These are phyloP conservation scores for Lutraria rhynchaena DNA, from an alignment of 1,140 invertebrate genomes.

Conservation along the genomic window DNA sequence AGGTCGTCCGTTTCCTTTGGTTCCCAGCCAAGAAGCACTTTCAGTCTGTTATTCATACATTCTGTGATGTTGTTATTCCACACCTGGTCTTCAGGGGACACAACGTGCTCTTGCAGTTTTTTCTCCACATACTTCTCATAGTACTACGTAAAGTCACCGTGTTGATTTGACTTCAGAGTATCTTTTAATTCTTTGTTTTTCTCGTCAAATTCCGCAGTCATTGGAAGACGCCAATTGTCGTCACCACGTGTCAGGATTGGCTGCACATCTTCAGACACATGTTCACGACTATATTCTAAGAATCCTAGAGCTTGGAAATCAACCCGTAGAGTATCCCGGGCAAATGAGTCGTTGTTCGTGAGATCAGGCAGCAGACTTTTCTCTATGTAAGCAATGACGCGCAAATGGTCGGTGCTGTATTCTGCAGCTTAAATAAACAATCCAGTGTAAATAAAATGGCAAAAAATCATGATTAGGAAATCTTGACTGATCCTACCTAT, in stretches of 20 bases:
- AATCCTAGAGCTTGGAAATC: constrained; percentile 3
- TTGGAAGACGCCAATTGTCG: too few species aligned
- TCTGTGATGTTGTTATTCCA: constrained; percentile 43
- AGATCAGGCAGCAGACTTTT: neutral
- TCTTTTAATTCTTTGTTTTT: constrained; percentile 1
- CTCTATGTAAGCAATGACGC: constrained; percentile 2
- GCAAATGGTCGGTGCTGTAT: constrained; percentile 7
- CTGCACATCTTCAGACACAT: constrained; percentile 2
- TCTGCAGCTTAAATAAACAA: neutral
- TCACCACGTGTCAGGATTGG: too few species aligned
- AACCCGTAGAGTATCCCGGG: neutral
- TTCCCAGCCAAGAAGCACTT: constrained; percentile 5
- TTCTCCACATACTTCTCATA: constrained; percentile 25
- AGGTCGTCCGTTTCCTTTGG: neutral
- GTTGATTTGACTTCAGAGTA: neutral
- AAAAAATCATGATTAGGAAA: too few species aligned
- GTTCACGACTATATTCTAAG: constrained; percentile 3
- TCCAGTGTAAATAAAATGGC: too few species aligned
- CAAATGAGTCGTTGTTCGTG: neutral
- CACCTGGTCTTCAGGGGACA: neutral
- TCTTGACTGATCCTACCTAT: too few species aligned
- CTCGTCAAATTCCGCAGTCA: too few species aligned
- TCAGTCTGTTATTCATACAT: constrained; percentile 17
- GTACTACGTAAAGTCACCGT: neutral
- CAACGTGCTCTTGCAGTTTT: neutral